phyloP scores from a whole-genome alignment of 2,888 invertebrate genomes.

The Sicus ferrugineus region DNA sequence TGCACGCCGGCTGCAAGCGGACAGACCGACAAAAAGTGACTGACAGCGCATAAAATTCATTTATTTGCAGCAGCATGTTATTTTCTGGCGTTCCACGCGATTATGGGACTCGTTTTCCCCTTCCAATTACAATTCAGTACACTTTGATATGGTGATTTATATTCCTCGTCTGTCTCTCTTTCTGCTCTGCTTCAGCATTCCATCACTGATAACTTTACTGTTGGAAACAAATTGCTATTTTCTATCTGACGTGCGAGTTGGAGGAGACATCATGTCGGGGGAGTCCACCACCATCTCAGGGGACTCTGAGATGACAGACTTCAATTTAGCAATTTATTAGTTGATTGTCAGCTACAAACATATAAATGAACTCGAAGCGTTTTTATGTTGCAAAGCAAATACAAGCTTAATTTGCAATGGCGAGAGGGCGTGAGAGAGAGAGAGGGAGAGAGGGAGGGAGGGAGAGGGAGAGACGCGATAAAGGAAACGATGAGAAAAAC shows the following conservation, averaged over 20 bases:
- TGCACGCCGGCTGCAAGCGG: background rate
- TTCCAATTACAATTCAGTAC: background rate
- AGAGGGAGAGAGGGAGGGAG: background rate
- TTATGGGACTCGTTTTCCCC: background rate
- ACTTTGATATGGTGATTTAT: background rate
- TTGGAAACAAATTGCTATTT: background rate
- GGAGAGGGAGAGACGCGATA: background rate
- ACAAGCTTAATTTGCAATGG: too few species aligned
- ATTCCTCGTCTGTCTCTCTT: background rate
- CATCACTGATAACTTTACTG: background rate
- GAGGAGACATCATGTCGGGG: background rate
- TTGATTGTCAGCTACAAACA: slow-evolving; percentile 26
- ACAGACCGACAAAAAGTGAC: background rate
- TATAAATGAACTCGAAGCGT: background rate
- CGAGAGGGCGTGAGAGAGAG: too few species aligned
- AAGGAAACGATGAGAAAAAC: slow-evolving; percentile 6
- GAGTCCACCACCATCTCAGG: slow-evolving; percentile 41
- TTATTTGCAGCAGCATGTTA: slow-evolving; percentile 21
- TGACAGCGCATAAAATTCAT: slow-evolving; percentile 26
- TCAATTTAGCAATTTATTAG: slow-evolving; percentile 59
- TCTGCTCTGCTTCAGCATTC: background rate
- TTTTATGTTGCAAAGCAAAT: background rate
- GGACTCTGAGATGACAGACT: slow-evolving; percentile 60
- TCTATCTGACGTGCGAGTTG: background rate
- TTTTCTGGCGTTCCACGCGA: background rate